Base-by-base conservation (phyloP, 2,888 invertebrate species). In the Pardosa pseudoannulata region DNA sequence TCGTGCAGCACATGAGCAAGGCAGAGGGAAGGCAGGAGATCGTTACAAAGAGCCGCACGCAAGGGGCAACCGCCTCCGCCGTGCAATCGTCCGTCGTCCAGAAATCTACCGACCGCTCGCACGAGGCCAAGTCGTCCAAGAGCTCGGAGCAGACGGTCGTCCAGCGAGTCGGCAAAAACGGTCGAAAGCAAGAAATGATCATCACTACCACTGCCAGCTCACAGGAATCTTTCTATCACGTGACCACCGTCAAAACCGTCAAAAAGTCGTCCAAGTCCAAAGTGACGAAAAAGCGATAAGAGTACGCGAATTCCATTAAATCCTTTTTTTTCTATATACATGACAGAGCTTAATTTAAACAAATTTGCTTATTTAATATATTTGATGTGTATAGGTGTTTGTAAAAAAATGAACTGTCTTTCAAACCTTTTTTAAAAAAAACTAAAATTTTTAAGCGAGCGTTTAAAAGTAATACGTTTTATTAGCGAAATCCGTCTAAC, bases 201-300 rank as follows among this genome's bases (percentile, higher is more conserved):
- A 56, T 23, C 23, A 56, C 56, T 1, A 56, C 23, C 16, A 56
- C 23, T 3, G 56, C 19, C 23, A 56, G 1, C 1, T 19, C 56
- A 3, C 23, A 56, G 23, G 19, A 56, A 11, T 5, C 7, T 23
- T 19, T 56, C 23, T 1, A 3, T 23, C 56, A 56, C 3, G 23
- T 23, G 23, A 56, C 56, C 11, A 56, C 56, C 1, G 56, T 56
- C 2, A 56, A 19, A 56, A 56, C 56, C 23, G 56, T 56, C 3
- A 56, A 56, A 23, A 56, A 56, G n/a, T n/a, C n/a, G n/a, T n/a
- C n/a, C n/a, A n/a, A n/a, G 23, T 56, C 56, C 23, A 56, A 56
- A 56, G 56, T 19, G 23, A 56, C 56, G 19, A 56, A 56, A 23
- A 56, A 56, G 23, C 56, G 56, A 6, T 56, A 11, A 56, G 3